phyloP scores from a whole-genome alignment of 2,113 vertebrate genomes.

The Embiotoca jacksoni region DNA sequence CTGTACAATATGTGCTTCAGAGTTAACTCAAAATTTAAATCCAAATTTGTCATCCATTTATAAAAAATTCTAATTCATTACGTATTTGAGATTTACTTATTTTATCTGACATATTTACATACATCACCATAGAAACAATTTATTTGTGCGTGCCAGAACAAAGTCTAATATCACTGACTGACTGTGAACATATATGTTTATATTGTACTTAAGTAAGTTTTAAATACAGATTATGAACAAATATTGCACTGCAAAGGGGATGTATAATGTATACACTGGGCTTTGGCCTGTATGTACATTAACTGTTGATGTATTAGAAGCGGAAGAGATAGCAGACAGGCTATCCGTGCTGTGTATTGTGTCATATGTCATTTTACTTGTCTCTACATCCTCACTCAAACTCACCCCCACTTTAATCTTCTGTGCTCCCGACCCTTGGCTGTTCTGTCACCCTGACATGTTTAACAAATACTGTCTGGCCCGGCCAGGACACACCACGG shows the following conservation, averaged over 20 bases:
- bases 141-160: background rate
- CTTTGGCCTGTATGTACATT: constrained; percentile 34
- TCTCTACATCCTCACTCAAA: constrained; percentile 74
- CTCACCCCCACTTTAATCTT: constrained; percentile 75
- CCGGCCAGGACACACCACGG: constrained; percentile 81
- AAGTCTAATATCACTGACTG: background rate
- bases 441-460: constrained; percentile 94
- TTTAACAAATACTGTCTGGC: constrained; percentile 95
- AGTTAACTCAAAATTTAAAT: no score
- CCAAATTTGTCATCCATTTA: no score
- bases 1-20: background rate
- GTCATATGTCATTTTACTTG: constrained; percentile 73
- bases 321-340: constrained; percentile 59
- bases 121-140: no score
- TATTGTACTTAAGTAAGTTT: background rate
- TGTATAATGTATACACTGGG: constrained; percentile 50
- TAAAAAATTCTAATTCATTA: no score
- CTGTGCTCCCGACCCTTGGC: constrained; percentile 90
- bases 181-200: constrained; percentile 5
- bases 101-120: no score
- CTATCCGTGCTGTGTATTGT: constrained; percentile 59
- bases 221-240: constrained; percentile 6
- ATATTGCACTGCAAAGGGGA: constrained; percentile 32
- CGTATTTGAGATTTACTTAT: no score
- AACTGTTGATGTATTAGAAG: constrained; percentile 50